These are phyloP conservation scores for Heterohyrax brucei DNA, from an alignment of 2,797 vertebrate species.

Conservation along the genomic window DNA sequence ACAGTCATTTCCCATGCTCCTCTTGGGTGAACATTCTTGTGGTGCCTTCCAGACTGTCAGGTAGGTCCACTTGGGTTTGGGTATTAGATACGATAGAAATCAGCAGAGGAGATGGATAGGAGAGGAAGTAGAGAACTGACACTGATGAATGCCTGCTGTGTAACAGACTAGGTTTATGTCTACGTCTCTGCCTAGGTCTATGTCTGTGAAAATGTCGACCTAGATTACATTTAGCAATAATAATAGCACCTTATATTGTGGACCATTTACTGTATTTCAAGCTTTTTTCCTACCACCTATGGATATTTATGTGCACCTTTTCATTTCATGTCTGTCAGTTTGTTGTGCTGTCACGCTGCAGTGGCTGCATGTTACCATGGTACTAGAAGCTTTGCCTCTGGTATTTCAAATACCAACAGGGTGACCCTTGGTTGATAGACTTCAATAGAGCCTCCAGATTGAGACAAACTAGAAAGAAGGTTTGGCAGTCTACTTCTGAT, in stretches of 20 bases:
- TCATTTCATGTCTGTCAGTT: too few species aligned
- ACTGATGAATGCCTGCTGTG: not conserved
- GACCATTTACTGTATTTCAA: not conserved
- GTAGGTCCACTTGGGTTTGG: not conserved
- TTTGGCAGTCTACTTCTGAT: too few species aligned
- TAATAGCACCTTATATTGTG: not conserved
- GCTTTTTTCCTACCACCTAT: not conserved
- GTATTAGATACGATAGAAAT: conserved; percentile 5
- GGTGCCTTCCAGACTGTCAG: not conserved
- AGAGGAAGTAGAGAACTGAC: not conserved
- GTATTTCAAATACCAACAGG: too few species aligned
- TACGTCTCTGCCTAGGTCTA: too few species aligned
- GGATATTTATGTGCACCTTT: too few species aligned
- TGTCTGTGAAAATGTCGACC: too few species aligned
- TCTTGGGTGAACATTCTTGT: not conserved
- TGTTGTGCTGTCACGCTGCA: too few species aligned
- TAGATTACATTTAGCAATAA: not conserved
- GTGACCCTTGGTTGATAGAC: too few species aligned
- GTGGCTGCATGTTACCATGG: too few species aligned
- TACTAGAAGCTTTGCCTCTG: too few species aligned
- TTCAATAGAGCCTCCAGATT: too few species aligned
- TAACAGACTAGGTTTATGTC: not conserved
- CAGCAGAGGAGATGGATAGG: not conserved
- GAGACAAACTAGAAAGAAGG: too few species aligned
- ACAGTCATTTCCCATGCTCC: not conserved